A percentile compares a stretch with the other conserved stretches of the same genome.
Evolutionary conservation across 2,888 invertebrate species (phyloP).

Genomic region (Leptopilina myrica): DNA sequence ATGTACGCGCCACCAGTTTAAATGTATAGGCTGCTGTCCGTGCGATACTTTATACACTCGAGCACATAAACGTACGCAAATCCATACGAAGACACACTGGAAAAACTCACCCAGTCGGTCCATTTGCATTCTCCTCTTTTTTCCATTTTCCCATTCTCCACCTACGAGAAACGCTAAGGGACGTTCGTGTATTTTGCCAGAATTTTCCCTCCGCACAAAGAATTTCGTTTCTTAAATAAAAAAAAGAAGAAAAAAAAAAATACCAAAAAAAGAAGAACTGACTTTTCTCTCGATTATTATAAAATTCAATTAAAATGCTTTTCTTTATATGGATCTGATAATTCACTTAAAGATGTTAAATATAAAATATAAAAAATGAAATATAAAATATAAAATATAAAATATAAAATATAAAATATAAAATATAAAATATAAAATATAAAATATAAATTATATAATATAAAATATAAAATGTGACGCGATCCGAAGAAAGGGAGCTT

Average conservation of each 20-base stretch:
- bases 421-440: no score
- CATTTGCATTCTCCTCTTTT: slow-evolving; percentile 67
- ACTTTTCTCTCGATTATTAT: not conserved
- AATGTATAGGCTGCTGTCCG: slow-evolving; percentile 2
- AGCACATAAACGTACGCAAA: slow-evolving; percentile 42
- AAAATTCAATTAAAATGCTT: no score
- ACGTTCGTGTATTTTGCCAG: slow-evolving; percentile 27
- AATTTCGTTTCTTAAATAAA: slow-evolving; percentile 24
- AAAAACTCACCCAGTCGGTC: slow-evolving; percentile 64
- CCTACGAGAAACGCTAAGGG: slow-evolving; percentile 47
- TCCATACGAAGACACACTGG: slow-evolving; percentile 48
- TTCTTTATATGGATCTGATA: no score
- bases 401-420: no score
- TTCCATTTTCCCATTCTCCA: slow-evolving; percentile 55
- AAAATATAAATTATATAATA: no score
- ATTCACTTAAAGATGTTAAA: no score
- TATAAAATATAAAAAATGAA: no score
- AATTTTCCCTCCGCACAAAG: slow-evolving; percentile 14
- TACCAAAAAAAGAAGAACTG: not conserved
- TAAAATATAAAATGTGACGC: no score
- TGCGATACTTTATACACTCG: slow-evolving; percentile 33
- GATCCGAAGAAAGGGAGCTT: no score
- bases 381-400: no score
- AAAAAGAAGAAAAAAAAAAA: not conserved
- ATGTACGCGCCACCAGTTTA: slow-evolving; percentile 57